A percentile compares a stretch with the other conserved stretches of the same genome.
Conservation (phyloP, 2,113 vertebrate species). For the Verasper variegatus region DNA sequence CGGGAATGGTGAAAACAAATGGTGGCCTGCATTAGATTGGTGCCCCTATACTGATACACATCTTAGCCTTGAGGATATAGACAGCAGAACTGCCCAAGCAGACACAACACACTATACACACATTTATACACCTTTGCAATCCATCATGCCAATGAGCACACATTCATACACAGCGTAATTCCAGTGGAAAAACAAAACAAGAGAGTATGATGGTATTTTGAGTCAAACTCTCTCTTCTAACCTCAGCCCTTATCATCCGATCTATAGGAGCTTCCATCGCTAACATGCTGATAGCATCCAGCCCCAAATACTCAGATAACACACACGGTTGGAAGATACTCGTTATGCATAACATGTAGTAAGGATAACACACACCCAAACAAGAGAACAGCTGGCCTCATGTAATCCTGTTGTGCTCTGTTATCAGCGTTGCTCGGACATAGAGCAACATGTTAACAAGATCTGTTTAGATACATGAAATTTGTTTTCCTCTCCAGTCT, state of each 20-base stretch:
- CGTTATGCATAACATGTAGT: slow-evolving; percentile 5
- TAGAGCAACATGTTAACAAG: slow-evolving; percentile 54
- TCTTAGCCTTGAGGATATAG: slow-evolving; percentile 56
- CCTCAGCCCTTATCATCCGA: slow-evolving; percentile 5
- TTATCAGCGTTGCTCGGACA: slow-evolving; percentile 56
- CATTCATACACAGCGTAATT: slow-evolving; percentile 27
- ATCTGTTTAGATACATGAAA: slow-evolving; percentile 9
- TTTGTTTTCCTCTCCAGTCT: not conserved
- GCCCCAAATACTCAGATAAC: slow-evolving; percentile 31
- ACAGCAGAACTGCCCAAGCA: slow-evolving; percentile 44
- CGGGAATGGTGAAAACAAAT: slow-evolving; percentile 32
- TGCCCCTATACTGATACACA: slow-evolving; percentile 62
- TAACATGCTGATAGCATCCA: slow-evolving; percentile 36
- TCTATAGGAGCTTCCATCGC: slow-evolving; percentile 38
- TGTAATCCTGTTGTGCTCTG: slow-evolving; percentile 26
- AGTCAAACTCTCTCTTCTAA: slow-evolving; percentile 10
- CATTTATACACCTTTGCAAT: not conserved
- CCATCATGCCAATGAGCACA: slow-evolving; percentile 8
- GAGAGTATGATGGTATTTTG: slow-evolving; percentile 28
- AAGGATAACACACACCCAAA: slow-evolving; percentile 45
- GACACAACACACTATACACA: slow-evolving; percentile 63
- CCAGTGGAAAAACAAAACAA: slow-evolving; percentile 25
- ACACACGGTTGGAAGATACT: slow-evolving; percentile 14
- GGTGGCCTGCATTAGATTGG: slow-evolving; percentile 15
- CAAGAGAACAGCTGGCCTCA: slow-evolving; percentile 33